Evolutionary conservation across 2,888 invertebrate species (phyloP).

Genomic region (Melolontha melolontha): DNA sequence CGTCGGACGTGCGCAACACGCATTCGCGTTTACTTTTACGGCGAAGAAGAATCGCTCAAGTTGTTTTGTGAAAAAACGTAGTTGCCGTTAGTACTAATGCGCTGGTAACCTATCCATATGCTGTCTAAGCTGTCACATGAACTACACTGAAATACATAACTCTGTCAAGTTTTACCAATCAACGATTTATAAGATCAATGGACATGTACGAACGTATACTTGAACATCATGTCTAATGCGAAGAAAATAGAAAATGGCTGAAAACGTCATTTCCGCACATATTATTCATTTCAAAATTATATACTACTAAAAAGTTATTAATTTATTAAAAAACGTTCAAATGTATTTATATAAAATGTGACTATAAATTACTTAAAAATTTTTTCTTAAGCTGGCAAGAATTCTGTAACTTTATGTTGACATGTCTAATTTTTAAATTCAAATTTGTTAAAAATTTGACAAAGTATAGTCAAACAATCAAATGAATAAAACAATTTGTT

Average conservation of each 20-base stretch:
- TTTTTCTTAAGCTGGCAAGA: no score
- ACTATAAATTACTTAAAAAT: no score
- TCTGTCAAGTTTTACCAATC: not conserved
- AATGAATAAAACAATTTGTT: no score
- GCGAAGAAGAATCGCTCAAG: conserved; percentile 19
- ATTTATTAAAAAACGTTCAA: no score
- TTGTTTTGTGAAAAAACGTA: conserved; percentile 20
- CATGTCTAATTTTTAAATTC: no score
- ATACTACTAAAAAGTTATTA: no score
- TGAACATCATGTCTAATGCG: not conserved
- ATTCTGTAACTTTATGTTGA: no score
- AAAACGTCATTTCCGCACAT: no score
- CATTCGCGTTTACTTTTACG: conserved; percentile 19
- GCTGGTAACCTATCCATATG: conserved; percentile 30
- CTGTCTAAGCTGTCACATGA: conserved; percentile 27
- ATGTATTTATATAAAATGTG: no score
- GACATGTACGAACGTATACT: not conserved
- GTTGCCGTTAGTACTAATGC: conserved; percentile 28
- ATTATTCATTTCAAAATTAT: no score
- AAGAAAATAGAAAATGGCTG: not conserved
- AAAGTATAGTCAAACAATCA: no score
- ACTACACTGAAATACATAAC: conserved; percentile 16
- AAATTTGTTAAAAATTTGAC: no score
- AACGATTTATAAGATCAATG: conserved; percentile 10
- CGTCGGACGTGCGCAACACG: conserved; percentile 19